Percentiles rank a stretch among this genome's conserved stretches.
These are phyloP conservation scores for Ostrea denselamellosa DNA, from an alignment of 1,140 invertebrate species.

Conservation along the genomic window DNA sequence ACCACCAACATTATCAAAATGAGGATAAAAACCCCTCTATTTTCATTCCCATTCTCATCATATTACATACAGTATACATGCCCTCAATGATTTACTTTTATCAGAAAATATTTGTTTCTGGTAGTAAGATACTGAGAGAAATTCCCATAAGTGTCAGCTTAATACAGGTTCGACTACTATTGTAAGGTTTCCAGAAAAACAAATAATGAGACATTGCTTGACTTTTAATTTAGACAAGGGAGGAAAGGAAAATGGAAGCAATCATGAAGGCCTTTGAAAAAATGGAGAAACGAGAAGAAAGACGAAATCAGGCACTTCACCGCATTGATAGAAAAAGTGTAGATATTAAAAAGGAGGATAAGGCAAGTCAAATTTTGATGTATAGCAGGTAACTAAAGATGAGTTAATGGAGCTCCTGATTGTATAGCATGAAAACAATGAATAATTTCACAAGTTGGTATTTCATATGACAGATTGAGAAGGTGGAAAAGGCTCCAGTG, in stretches of 20 bases:
- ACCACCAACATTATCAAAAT: no score
- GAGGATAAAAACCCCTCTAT: no score
- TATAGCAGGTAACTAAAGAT: not conserved
- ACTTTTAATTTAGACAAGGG: slow-evolving; percentile 84
- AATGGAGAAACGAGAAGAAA: slow-evolving; percentile 81
- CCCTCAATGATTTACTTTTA: no score
- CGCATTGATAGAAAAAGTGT: slow-evolving; percentile 60
- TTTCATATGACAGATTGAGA: not conserved
- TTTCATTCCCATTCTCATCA: no score
- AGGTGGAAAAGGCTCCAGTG: not conserved
- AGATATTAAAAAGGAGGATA: slow-evolving; percentile 44
- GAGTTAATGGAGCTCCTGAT: no score
- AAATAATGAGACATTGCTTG: not conserved
- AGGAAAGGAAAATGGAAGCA: slow-evolving; percentile 97
- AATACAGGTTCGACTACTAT: no score
- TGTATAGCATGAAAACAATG: not conserved
- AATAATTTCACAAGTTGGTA: not conserved
- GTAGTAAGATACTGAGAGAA: no score
- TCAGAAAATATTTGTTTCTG: no score
- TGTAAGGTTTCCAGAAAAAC: no score
- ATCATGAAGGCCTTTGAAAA: slow-evolving; percentile 93
- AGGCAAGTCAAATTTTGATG: not conserved
- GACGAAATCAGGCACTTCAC: slow-evolving; percentile 79
- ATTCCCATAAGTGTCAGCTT: no score
- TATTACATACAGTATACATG: no score